Conservation (phyloP, 2,797 vertebrate species). For the Aselliscus stoliczkanus region DNA sequence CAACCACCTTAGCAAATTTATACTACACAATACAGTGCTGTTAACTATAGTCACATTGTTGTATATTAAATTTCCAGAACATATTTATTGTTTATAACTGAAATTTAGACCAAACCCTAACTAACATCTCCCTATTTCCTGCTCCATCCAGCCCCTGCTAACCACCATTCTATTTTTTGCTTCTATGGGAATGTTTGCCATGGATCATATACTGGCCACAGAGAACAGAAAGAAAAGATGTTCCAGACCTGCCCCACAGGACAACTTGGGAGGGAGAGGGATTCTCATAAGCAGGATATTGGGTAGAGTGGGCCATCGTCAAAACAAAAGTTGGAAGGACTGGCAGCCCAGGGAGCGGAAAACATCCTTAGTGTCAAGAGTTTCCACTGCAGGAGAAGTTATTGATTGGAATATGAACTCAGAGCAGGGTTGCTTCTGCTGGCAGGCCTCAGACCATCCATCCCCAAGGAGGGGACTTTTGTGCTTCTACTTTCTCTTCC, state of each 20-base stretch:
- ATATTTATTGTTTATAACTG: not conserved
- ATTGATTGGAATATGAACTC: not conserved
- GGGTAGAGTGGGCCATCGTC: not conserved
- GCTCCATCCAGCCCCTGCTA: not conserved
- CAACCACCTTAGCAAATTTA: not conserved
- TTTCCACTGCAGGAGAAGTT: not conserved
- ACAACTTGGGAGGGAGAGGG: not conserved
- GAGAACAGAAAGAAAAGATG: not conserved
- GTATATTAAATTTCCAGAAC: not conserved
- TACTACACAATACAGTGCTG: not conserved
- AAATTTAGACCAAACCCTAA: not conserved
- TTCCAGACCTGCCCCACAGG: not conserved
- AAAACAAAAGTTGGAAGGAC: not conserved
- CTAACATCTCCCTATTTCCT: not conserved
- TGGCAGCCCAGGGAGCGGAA: accelerated
- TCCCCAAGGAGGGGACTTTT: not conserved
- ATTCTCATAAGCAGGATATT: not conserved
- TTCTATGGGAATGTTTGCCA: not conserved
- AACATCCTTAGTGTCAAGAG: too few relatives aligned
- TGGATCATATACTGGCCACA: not conserved
- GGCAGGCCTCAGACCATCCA: not conserved
- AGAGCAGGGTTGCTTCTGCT: not conserved
- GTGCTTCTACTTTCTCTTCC: not conserved
- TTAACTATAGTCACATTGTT: not conserved
- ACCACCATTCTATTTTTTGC: not conserved